A percentile compares a stretch with the other conserved stretches of the same genome.
Evolutionary conservation across 2,113 vertebrate species (phyloP).

Genomic region (Notiomystis cincta): DNA sequence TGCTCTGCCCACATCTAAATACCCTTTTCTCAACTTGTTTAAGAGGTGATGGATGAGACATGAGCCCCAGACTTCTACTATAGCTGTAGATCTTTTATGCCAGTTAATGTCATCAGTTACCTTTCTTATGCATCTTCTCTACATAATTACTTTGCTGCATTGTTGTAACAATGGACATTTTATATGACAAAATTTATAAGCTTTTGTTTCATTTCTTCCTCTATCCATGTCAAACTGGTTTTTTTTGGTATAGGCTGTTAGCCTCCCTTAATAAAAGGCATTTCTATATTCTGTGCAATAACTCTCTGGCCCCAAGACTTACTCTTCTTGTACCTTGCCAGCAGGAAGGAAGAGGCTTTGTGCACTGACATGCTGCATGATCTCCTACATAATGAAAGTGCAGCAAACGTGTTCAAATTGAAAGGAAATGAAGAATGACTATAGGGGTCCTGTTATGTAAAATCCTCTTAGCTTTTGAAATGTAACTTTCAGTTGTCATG

Average conservation of each 20-base stretch:
- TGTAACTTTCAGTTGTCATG: not conserved
- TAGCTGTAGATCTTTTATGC: not conserved
- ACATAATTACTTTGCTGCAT: fast-evolving
- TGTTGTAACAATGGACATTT: not conserved
- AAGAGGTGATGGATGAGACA: not conserved
- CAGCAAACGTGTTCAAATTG: not conserved
- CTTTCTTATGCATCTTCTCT: not conserved
- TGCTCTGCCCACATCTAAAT: not conserved
- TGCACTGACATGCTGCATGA: not conserved
- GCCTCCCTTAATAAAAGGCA: not conserved
- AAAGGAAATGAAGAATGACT: not conserved
- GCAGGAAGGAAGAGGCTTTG: not conserved
- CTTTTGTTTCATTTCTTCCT: not conserved
- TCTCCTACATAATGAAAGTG: not conserved
- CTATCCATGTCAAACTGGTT: not conserved
- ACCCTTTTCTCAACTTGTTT: not conserved
- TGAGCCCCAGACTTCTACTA: not conserved
- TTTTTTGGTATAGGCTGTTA: not conserved
- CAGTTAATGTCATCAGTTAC: not conserved
- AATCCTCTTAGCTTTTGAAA: not conserved
- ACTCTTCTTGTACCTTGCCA: not conserved
- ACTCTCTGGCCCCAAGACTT: not conserved
- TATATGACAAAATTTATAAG: not conserved
- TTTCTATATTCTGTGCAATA: not conserved
- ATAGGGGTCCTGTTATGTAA: not conserved